Base-by-base conservation (phyloP, 2,113 vertebrate genomes). In the Actinemys pallida region DNA sequence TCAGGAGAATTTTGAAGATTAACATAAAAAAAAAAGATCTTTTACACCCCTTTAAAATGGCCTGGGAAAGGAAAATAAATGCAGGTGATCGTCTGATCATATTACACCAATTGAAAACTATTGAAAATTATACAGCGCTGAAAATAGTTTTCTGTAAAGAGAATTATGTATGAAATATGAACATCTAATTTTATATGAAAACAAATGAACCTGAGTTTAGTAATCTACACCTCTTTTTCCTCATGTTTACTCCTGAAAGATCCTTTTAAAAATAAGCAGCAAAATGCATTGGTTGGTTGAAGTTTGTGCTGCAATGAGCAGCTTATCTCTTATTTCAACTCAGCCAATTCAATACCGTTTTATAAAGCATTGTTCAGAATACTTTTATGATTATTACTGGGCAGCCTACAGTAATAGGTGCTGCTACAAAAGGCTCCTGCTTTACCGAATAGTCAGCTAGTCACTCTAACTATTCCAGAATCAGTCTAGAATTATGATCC, bases 21-120 rank as follows among this genome's bases (percentile, higher is more conserved):
- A 95, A 89, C 65, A 94, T 94, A 92, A 93, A 35, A 29, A 29
- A 57, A 56, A 90, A 93, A 95, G 94, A 95, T 96, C 96, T 95
- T 97, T 92, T 97, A 93, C 90, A 59, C 57, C 57, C 90, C 97
- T 98, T 97, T 94, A 94, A 94, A 96, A 89, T 87, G 93, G 94
- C 98, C 96, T 98, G 98, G 98, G 98, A 98, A 98, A 98, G 94
- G 91, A 95, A 98, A 97, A 93, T 83, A 96, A 94, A 89, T 7
- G 56, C 98, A 98, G 98, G 98, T 98, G 98, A 98, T 94, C 1
- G 10, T 89, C 87, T 42, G 97, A 98, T 98, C 95, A 53, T 84
- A 88, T 98, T 98, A 98, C 98, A 92, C 54, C 81, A 54, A 45
- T 75, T 97, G 94, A 95, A 94, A 95, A 96, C 83, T 94, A 93